Evolutionary conservation across 2,888 invertebrate species (phyloP).

Genomic region (Cantharis rufa): DNA sequence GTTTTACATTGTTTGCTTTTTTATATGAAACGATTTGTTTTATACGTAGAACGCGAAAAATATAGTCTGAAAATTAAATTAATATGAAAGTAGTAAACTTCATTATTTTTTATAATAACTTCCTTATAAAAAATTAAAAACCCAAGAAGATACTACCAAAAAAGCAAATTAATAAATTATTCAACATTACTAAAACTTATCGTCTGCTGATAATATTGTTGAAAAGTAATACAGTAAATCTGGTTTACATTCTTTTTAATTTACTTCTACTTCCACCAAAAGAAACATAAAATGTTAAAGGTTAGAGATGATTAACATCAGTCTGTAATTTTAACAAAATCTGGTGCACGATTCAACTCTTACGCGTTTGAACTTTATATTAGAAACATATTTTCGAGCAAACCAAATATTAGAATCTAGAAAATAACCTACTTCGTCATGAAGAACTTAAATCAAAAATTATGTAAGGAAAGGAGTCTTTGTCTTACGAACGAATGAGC

Average conservation of each 20-base stretch:
- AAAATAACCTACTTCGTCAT: neutral
- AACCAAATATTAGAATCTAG: conserved; percentile 20
- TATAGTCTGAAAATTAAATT: neutral
- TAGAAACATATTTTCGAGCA: neutral
- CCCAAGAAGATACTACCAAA: neutral
- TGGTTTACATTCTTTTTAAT: neutral
- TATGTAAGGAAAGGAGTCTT: neutral
- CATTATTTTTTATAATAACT: neutral
- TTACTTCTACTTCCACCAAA: neutral
- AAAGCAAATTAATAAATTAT: neutral
- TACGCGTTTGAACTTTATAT: neutral
- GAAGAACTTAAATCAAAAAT: neutral
- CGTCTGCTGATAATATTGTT: neutral
- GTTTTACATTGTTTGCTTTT: conserved; percentile 37
- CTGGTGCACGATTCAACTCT: neutral
- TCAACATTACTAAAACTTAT: neutral
- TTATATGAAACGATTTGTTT: conserved; percentile 9
- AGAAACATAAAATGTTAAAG: neutral
- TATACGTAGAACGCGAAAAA: neutral
- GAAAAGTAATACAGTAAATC: neutral
- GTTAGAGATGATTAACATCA: neutral
- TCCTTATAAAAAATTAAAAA: neutral
- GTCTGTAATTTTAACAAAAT: neutral
- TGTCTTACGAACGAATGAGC: no score
- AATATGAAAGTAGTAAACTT: neutral